Conservation (phyloP, 2,113 vertebrate species). For the Canis aureus region DNA sequence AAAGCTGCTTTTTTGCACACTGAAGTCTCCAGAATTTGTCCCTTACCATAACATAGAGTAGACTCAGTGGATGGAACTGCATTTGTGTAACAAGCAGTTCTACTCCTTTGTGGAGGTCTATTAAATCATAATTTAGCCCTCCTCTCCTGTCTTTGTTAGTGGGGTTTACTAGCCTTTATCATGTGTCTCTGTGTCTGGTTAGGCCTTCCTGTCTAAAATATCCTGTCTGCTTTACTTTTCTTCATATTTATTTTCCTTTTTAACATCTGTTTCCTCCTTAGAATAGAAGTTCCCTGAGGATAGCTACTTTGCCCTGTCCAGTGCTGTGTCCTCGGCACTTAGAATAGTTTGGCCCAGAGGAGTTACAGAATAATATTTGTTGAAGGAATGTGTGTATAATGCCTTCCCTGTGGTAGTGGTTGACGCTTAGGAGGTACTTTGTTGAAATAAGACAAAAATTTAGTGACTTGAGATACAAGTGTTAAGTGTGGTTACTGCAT, state of each 20-base stretch:
- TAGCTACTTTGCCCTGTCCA: background rate
- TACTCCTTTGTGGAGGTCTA: background rate
- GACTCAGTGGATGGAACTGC: background rate
- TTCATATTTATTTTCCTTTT: conserved; percentile 47
- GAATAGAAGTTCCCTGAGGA: background rate
- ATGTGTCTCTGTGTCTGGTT: background rate
- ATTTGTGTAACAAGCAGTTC: conserved; percentile 29
- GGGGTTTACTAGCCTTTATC: conserved; percentile 40
- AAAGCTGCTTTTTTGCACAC: background rate
- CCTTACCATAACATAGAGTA: background rate
- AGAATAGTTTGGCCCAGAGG: background rate
- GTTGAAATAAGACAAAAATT: conserved; percentile 39
- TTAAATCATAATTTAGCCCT: background rate
- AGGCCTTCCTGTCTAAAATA: background rate
- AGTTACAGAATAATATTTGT: conserved; percentile 6
- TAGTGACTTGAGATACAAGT: background rate
- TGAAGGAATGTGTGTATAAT: background rate
- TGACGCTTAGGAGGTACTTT: conserved; percentile 10
- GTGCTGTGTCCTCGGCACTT: background rate
- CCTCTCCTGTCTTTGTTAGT: background rate
- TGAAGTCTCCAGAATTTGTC: conserved; percentile 22
- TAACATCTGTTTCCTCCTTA: conserved; percentile 21
- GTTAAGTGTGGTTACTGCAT: background rate
- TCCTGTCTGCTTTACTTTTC: conserved; percentile 1
- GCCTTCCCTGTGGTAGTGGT: background rate